A percentile compares a stretch with the other conserved stretches of the same genome.
Conservation (phyloP, 2,888 invertebrate genomes). For the Dexiosoma caninum region DNA sequence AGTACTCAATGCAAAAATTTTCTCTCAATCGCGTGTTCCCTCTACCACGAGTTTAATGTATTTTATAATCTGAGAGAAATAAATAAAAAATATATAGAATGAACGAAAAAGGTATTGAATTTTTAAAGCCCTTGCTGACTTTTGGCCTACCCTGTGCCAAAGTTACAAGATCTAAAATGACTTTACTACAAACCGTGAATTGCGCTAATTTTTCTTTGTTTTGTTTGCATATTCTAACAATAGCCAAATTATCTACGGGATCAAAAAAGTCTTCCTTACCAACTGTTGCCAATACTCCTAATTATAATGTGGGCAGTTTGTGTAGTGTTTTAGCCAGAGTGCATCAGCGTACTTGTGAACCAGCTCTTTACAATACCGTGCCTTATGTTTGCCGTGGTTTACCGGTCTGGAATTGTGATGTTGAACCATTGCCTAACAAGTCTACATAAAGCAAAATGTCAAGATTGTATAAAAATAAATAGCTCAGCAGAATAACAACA, state of each 20-base stretch:
- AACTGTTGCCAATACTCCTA: constrained; percentile 47
- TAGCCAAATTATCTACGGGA: constrained; percentile 2
- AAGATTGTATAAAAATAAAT: not conserved
- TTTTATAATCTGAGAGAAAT: too few relatives aligned
- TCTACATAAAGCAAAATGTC: not conserved
- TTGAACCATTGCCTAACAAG: constrained; percentile 66
- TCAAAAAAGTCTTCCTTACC: not conserved
- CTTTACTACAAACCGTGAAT: too few relatives aligned
- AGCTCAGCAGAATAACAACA: not conserved
- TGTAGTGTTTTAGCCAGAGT: constrained; percentile 68
- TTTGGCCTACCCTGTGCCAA: too few relatives aligned
- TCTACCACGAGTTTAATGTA: too few relatives aligned
- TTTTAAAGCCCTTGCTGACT: too few relatives aligned
- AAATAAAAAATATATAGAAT: too few relatives aligned
- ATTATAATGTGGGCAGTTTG: constrained; percentile 71
- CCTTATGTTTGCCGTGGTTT: constrained; percentile 73
- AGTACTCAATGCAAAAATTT: too few relatives aligned
- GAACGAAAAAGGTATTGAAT: too few relatives aligned
- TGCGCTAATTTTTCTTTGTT: not conserved
- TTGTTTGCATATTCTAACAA: not conserved
- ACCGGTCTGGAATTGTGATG: constrained; percentile 72
- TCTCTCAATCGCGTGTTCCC: too few relatives aligned
- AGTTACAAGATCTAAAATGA: too few relatives aligned
- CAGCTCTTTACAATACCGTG: constrained; percentile 70
- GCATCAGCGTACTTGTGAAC: constrained; percentile 69